phyloP scores from a whole-genome alignment of 2,113 vertebrate genomes.

The Rhinopomastus cyanomelas region DNA sequence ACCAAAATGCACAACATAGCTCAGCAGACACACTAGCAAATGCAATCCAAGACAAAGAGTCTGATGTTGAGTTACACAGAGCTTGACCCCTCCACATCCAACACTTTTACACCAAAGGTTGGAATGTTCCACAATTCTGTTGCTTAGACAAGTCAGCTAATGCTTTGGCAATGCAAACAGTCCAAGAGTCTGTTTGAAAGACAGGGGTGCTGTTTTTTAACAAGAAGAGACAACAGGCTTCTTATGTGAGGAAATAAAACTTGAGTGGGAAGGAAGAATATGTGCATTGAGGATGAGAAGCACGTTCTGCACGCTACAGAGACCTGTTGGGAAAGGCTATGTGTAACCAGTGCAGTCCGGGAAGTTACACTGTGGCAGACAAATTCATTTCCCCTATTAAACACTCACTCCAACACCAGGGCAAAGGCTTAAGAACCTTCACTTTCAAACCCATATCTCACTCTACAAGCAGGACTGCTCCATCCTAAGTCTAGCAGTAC shows the following conservation, averaged over 20 bases:
- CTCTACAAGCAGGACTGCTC: background rate
- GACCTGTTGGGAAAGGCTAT: background rate
- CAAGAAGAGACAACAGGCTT: background rate
- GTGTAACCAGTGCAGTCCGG: background rate
- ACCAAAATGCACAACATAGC: background rate
- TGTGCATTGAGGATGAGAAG: background rate
- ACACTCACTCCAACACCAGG: background rate
- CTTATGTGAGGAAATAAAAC: background rate
- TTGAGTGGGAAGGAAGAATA: background rate
- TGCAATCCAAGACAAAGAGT: background rate
- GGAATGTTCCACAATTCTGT: background rate
- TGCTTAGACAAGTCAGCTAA: background rate
- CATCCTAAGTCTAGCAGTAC: background rate
- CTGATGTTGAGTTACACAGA: background rate
- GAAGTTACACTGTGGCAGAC: background rate
- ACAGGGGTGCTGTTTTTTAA: background rate
- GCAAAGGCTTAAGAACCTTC: background rate
- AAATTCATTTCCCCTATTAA: background rate
- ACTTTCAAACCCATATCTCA: background rate
- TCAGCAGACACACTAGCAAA: background rate
- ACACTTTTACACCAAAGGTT: background rate
- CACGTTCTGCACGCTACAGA: fast-evolving
- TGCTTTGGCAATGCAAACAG: background rate
- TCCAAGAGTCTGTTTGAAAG: background rate
- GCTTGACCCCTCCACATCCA: background rate